Conservation (phyloP, 1,140 invertebrate genomes). For the Hylaeus volcanicus region DNA sequence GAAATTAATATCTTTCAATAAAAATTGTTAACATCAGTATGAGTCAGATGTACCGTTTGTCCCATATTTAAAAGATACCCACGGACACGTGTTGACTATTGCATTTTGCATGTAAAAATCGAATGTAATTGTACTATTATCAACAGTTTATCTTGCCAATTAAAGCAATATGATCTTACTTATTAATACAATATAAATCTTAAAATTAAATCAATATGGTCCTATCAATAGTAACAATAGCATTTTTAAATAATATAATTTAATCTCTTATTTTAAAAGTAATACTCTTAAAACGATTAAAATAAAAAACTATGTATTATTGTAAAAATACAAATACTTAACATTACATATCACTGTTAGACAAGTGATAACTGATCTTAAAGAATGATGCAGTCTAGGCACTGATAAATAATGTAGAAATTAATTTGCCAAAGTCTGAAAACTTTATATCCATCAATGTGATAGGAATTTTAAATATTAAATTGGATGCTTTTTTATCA, state of each 20-base stretch:
- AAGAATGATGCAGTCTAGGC: not conserved
- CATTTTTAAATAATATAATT: constrained; percentile 1
- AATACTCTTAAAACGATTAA: not conserved
- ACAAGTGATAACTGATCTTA: not conserved
- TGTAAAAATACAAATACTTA: not conserved
- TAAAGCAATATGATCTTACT: not conserved
- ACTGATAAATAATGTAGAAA: not conserved
- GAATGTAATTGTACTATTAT: not conserved
- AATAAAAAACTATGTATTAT: not conserved
- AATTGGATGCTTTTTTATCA: not conserved
- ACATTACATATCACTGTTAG: not conserved
- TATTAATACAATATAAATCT: too few relatives aligned
- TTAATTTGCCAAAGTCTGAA: not conserved
- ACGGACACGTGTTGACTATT: constrained; percentile 48
- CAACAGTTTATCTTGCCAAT: not conserved
- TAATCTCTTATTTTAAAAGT: constrained; percentile 4
- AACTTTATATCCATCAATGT: constrained; percentile 9
- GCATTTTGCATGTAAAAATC: constrained; percentile 6
- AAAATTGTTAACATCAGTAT: not conserved
- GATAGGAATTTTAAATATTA: constrained; percentile 12
- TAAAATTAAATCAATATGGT: too few relatives aligned
- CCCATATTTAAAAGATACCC: constrained; percentile 18
- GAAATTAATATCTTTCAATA: not conserved
- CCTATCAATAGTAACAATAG: not conserved
- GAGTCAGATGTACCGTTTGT: not conserved